Evolutionary conservation across 2,113 vertebrate genomes (phyloP), one percentile per base, ranked within the genome.

Genomic region (Otus sunia): DNA sequence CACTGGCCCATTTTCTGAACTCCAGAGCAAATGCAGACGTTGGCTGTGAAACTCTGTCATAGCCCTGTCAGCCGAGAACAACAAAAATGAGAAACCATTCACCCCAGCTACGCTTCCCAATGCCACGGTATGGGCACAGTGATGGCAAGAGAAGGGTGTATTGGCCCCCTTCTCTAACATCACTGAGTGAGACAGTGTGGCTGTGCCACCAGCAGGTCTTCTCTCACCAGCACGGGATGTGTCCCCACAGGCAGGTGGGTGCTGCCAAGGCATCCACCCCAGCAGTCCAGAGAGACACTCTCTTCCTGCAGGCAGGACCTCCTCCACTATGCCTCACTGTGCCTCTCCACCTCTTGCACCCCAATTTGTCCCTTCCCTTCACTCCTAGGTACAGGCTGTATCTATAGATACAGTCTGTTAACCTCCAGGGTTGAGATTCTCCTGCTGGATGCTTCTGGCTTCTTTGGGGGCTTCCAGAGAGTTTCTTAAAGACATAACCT

Each of bases 21-120:
- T 47, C 32, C 34, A 72, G 16, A 63, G 60, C 49, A 78, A 77
- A 64, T 10, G 21, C 43, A 68, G 53, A 20, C 7, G 0, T 20
- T 27, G 34, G 23, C 52, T 69, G 45, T 23, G 34, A 76, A 84
- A 71, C 21, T 32, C 58, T 45, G 41, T 13, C 32, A 6, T 7
- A 32, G 56, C 6, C n/a, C 18, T 0, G 0, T 60, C 78, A 71
- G 37, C 41, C 32, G 9, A 43, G 49, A 43, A 25, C 0, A 1
- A 41, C 5, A 21, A 66, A 55, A 82, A 74, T 6, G 16, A 67
- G 37, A 77, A 89, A 26, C 12, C 12, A 1, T 21, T 68, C 0
- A 0, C 19, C 53, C 12, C 30, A 72, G 29, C 18, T 52, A 37
- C 0, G 2, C 10, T 37, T 52, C 47, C 47, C 67, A 55, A 22